These are phyloP conservation scores for Avahi laniger DNA, from an alignment of 2,797 vertebrate species.

Conservation along the genomic window DNA sequence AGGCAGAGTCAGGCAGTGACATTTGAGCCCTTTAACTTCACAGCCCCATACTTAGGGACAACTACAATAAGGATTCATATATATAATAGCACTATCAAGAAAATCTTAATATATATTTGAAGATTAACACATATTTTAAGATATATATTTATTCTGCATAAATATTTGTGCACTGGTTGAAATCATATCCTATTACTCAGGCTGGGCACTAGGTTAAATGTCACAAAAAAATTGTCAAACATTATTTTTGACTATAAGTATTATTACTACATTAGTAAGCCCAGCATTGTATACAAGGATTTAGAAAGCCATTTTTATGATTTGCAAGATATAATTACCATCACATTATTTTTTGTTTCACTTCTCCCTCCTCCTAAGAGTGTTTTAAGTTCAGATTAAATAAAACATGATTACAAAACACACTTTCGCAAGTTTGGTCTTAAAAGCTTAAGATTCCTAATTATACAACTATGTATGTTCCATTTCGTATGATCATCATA, in stretches of 20 bases:
- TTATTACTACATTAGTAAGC: background rate
- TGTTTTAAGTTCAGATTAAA: background rate
- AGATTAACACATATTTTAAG: background rate
- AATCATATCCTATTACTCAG: background rate
- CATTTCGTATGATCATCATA: background rate
- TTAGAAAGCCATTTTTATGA: background rate
- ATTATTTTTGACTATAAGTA: background rate
- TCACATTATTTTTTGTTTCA: background rate
- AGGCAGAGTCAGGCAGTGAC: background rate
- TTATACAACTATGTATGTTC: background rate
- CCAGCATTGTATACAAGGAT: background rate
- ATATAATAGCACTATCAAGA: background rate
- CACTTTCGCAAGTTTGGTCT: background rate
- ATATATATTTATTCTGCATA: background rate
- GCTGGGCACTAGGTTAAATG: background rate
- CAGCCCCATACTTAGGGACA: background rate
- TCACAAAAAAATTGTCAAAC: background rate
- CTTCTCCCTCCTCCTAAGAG: background rate
- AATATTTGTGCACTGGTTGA: background rate
- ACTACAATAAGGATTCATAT: background rate
- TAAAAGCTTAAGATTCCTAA: background rate
- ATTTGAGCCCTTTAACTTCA: background rate
- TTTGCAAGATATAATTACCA: background rate
- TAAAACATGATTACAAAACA: background rate
- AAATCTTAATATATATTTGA: background rate